Evolutionary conservation across 2,113 vertebrate genomes (phyloP).

Genomic region (Phoxinus phoxinus): DNA sequence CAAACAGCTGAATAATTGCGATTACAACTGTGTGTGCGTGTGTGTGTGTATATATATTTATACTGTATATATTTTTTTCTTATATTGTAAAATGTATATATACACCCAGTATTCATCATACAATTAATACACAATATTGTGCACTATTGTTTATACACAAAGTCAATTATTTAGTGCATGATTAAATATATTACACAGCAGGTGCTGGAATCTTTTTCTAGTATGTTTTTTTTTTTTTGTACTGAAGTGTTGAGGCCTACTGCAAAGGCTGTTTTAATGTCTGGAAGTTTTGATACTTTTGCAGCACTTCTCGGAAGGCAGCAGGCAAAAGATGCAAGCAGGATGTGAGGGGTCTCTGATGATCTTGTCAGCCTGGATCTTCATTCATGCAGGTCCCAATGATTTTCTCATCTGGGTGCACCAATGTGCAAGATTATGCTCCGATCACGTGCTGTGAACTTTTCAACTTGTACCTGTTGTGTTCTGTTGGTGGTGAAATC

Average conservation of each 20-base stretch:
- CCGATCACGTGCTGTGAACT: background rate
- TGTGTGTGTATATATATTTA: too few relatives aligned
- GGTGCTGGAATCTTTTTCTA: background rate
- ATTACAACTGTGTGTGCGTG: too few relatives aligned
- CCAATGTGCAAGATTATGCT: background rate
- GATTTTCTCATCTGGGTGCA: background rate
- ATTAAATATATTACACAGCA: too few relatives aligned
- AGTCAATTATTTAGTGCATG: too few relatives aligned
- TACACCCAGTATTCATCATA: too few relatives aligned
- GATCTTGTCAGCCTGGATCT: background rate
- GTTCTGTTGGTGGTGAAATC: background rate
- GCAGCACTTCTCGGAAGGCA: background rate
- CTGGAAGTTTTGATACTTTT: background rate
- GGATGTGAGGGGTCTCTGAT: conserved; percentile 1
- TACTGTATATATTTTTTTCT: too few relatives aligned
- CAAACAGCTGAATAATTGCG: too few relatives aligned
- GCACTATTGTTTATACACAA: too few relatives aligned
- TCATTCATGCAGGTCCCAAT: background rate
- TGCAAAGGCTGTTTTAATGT: background rate
- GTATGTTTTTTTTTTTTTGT: background rate
- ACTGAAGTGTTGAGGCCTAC: background rate
- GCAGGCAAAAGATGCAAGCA: background rate
- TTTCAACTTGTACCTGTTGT: background rate
- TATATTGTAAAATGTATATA: too few relatives aligned
- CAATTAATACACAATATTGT: too few relatives aligned